phyloP scores from a whole-genome alignment of 2,113 vertebrate genomes.

The Mola mola region DNA sequence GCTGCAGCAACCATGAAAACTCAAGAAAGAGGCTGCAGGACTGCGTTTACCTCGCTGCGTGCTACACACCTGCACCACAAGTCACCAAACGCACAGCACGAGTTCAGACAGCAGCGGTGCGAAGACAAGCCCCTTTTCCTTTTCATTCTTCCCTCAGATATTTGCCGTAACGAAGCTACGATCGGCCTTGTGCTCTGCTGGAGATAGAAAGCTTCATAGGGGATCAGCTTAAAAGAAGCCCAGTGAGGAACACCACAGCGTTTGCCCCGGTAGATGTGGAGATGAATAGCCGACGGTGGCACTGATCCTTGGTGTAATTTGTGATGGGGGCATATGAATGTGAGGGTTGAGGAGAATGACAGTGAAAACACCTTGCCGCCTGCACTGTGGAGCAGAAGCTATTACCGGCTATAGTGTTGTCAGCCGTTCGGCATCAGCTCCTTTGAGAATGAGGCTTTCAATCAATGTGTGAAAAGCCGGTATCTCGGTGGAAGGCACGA shows the following conservation, averaged over 20 bases:
- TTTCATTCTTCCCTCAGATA: conserved; percentile 16
- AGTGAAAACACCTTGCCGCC: conserved; percentile 42
- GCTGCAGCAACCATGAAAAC: conserved; percentile 34
- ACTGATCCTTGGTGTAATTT: conserved; percentile 43
- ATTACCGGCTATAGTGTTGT: conserved; percentile 58
- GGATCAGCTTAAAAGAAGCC: conserved; percentile 32
- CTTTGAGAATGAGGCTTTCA: conserved; percentile 72
- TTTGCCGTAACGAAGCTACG: conserved; percentile 23
- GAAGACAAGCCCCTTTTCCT: not conserved
- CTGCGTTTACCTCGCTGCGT: conserved; percentile 17
- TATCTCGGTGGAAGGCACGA: conserved; percentile 54
- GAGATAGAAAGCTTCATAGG: conserved; percentile 4
- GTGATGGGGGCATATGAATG: conserved; percentile 17
- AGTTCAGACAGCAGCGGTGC: conserved; percentile 1
- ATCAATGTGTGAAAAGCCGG: conserved; percentile 73
- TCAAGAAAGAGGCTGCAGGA: conserved; percentile 19
- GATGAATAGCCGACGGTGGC: conserved; percentile 34
- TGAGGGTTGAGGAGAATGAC: conserved; percentile 50
- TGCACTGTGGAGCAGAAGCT: conserved; percentile 45
- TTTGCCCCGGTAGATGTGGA: conserved; percentile 28
- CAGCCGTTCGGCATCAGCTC: conserved; percentile 59
- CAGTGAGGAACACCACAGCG: conserved; percentile 2
- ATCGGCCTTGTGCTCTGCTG: conserved; percentile 34
- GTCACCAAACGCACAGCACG: not conserved
- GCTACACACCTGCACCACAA: not conserved